A percentile compares a stretch with the other conserved stretches of the same genome.
phyloP scores from a whole-genome alignment of 1,140 invertebrate species.

The Sipha flava region DNA sequence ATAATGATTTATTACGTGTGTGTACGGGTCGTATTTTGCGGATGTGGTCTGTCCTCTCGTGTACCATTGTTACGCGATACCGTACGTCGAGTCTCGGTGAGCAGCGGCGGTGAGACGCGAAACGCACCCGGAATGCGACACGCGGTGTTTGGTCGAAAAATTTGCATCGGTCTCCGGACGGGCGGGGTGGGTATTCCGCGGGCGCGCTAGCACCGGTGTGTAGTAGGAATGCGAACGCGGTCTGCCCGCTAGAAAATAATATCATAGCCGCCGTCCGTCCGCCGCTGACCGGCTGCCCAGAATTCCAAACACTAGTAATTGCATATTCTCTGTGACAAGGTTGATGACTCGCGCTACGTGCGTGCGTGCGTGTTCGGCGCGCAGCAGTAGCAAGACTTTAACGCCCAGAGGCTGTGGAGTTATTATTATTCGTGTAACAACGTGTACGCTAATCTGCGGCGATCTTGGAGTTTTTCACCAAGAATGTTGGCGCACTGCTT shows the following conservation, averaged over 20 bases:
- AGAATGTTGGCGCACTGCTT: background rate
- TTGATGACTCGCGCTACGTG: background rate
- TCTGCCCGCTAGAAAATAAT: background rate
- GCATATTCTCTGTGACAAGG: background rate
- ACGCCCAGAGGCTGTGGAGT: background rate
- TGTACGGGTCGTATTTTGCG: too few relatives aligned
- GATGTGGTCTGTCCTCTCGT: too few relatives aligned
- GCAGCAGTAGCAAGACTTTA: background rate
- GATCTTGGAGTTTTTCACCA: background rate
- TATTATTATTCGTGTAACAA: background rate
- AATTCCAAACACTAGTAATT: conserved; percentile 7
- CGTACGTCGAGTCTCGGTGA: too few relatives aligned
- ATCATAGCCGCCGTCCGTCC: background rate
- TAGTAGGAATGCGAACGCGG: background rate
- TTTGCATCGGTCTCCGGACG: too few relatives aligned
- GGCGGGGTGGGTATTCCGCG: too few relatives aligned
- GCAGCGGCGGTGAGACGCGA: too few relatives aligned
- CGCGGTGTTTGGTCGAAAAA: too few relatives aligned
- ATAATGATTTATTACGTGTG: too few relatives aligned
- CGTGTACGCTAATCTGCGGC: background rate
- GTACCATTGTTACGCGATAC: too few relatives aligned
- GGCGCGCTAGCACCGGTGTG: background rate
- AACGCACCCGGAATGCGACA: too few relatives aligned
- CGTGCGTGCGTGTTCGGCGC: background rate
- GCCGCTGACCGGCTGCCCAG: background rate